These are phyloP conservation scores for Helogale parvula DNA, from an alignment of 2,113 vertebrate species.

Conservation along the genomic window DNA sequence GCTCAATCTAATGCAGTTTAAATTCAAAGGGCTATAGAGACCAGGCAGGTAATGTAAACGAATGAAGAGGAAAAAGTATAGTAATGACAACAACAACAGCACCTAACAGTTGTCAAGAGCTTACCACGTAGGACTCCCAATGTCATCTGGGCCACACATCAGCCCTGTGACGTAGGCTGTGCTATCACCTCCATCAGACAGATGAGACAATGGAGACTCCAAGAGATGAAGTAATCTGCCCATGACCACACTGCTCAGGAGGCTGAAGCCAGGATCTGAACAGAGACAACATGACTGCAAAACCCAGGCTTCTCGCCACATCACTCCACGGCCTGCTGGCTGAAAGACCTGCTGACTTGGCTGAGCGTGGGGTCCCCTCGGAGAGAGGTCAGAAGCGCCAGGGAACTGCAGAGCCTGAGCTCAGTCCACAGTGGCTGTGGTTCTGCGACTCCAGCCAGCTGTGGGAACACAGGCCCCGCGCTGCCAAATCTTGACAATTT, in stretches of 20 bases:
- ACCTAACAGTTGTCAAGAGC: not conserved
- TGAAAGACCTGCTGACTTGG: not conserved
- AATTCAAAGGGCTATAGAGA: not conserved
- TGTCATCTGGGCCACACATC: not conserved
- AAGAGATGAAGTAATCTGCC: not conserved
- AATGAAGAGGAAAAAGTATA: not conserved
- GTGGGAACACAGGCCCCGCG: not conserved
- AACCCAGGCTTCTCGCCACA: not conserved
- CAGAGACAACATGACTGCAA: not conserved
- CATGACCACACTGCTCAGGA: not conserved
- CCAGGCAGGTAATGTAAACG: not conserved
- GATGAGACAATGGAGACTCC: not conserved
- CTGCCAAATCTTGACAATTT: not conserved
- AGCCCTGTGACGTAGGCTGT: not conserved
- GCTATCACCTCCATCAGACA: not conserved
- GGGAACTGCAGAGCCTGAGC: not conserved
- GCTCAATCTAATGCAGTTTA: not conserved
- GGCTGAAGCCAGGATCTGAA: not conserved
- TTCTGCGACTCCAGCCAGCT: not conserved
- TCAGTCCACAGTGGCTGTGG: rapidly evolving
- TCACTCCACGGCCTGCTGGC: not conserved
- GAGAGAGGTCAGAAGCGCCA: not conserved
- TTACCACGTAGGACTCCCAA: not conserved
- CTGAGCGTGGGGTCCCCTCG: not conserved
- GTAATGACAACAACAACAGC: not conserved